Percentiles rank a stretch among this genome's conserved stretches.
Conservation (phyloP, 1,140 invertebrate genomes). For the Campoletis sonorensis region DNA sequence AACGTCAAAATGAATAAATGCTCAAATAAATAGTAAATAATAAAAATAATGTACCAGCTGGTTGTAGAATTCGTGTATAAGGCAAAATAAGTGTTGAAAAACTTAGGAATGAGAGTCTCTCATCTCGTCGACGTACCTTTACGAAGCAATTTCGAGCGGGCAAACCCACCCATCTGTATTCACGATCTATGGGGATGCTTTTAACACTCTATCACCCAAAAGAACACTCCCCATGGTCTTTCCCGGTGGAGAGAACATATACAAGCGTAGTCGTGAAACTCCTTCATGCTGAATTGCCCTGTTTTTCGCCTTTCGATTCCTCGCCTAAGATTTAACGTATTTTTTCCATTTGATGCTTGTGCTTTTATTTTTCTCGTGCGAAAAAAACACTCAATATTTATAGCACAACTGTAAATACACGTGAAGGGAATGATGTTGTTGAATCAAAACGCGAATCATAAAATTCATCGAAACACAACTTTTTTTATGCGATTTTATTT, state of each 20-base stretch:
- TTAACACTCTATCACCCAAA: slow-evolving; percentile 69
- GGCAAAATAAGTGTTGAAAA: slow-evolving; percentile 7
- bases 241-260: slow-evolving; percentile 53
- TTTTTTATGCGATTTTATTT: no score
- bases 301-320: slow-evolving; percentile 44
- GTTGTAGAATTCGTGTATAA: not conserved
- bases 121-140: slow-evolving; percentile 34
- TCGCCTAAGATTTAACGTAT: not conserved
- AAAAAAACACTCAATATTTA: no score
- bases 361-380: not conserved
- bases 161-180: slow-evolving; percentile 54
- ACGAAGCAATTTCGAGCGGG: slow-evolving; percentile 39
- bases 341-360: not conserved
- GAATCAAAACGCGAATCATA: no score
- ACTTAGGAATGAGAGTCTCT: slow-evolving; percentile 27
- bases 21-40: not conserved
- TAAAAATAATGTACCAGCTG: not conserved
- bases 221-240: slow-evolving; percentile 54
- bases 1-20: not conserved
- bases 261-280: slow-evolving; percentile 39
- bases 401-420: no score
- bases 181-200: slow-evolving; percentile 66
- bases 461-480: no score
- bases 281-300: slow-evolving; percentile 17
- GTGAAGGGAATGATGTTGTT: no score